These are phyloP conservation scores for Gymnocephalus cernua DNA, from an alignment of 2,113 vertebrate species.

Conservation along the genomic window DNA sequence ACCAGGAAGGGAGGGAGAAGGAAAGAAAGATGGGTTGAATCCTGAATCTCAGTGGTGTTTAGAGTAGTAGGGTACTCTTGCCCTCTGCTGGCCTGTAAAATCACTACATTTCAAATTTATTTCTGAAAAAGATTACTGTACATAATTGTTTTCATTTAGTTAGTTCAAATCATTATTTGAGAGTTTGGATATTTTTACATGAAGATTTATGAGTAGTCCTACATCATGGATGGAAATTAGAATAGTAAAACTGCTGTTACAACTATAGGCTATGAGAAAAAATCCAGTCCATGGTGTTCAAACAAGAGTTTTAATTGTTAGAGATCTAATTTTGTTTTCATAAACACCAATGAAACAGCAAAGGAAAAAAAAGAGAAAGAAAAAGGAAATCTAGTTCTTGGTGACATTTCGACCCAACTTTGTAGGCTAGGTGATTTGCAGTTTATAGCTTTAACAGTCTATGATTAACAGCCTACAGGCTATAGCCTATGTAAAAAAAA, in stretches of 20 bases:
- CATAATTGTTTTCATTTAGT: background rate
- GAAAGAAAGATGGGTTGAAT: background rate
- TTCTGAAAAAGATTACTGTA: background rate
- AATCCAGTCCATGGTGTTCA: background rate
- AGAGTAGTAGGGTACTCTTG: slow-evolving; percentile 33
- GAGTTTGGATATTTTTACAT: background rate
- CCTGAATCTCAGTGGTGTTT: background rate
- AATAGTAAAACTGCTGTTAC: background rate
- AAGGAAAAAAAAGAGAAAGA: background rate
- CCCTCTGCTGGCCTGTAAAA: slow-evolving; percentile 60
- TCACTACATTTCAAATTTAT: background rate
- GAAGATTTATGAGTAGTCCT: background rate
- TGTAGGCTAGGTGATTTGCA: background rate
- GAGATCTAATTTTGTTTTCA: background rate
- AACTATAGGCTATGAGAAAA: background rate
- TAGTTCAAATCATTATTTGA: background rate
- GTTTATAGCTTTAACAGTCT: no score
- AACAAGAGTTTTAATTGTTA: background rate
- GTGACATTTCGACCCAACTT: background rate
- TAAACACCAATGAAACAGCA: background rate
- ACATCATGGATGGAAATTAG: background rate
- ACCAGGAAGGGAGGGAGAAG: slow-evolving; percentile 3
- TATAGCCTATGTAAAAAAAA: no score
- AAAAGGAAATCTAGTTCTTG: background rate
- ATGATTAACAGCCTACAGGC: no score